phyloP scores from a whole-genome alignment of 1,140 invertebrate genomes.

The Muscidifurax raptorellus region DNA sequence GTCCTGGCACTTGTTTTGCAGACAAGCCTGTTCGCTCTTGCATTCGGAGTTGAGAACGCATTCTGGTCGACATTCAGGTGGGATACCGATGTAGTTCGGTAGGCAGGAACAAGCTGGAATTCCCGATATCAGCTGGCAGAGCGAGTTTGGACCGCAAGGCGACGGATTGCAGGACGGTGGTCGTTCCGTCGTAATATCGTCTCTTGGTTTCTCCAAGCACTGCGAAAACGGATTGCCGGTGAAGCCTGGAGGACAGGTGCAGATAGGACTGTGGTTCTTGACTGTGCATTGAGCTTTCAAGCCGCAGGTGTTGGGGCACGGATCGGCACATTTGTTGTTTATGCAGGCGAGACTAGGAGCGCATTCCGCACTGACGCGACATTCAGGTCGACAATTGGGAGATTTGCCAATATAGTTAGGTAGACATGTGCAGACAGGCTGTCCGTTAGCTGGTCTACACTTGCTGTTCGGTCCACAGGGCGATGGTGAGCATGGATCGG shows the following conservation, averaged over 20 bases:
- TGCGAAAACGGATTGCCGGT: conserved; percentile 85
- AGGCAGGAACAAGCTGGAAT: conserved; percentile 87
- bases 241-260: conserved; percentile 83
- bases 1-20: conserved; percentile 84
- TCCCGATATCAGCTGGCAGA: conserved; percentile 83
- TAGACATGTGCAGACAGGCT: conserved; percentile 77
- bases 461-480: conserved; percentile 79
- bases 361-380: conserved; percentile 78
- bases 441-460: conserved; percentile 74
- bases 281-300: conserved; percentile 75
- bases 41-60: conserved; percentile 86
- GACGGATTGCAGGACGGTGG: conserved; percentile 85
- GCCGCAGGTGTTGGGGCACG: conserved; percentile 78
- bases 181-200: conserved; percentile 76
- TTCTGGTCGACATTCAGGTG: conserved; percentile 85
- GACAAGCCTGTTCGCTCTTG: conserved; percentile 81
- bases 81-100: conserved; percentile 83
- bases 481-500: conserved; percentile 76
- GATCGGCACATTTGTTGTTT: conserved; percentile 77
- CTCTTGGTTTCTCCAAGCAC: conserved; percentile 74
- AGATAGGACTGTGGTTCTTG: conserved; percentile 80
- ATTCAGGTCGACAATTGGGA: conserved; percentile 77
- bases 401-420: conserved; percentile 76
- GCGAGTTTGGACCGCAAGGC: conserved; percentile 88
- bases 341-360: conserved; percentile 75